phyloP scores from a whole-genome alignment of 37 sponge, comb jelly and placozoan genomes.

The Cladorhizidae sp. region DNA sequence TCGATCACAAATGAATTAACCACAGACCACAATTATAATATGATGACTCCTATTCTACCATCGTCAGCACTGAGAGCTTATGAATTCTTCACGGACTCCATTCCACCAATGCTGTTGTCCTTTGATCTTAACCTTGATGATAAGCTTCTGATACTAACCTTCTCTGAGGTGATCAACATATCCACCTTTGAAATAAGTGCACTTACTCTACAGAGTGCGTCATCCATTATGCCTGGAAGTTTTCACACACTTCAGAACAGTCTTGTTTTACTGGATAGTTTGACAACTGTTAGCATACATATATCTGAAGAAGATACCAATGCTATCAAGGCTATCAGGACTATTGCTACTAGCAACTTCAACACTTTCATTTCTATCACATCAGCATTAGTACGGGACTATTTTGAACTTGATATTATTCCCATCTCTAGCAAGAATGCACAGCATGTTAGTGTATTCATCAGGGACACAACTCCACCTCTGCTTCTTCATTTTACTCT shows the following conservation, averaged over 20 bases:
- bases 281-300: slow-evolving; percentile 36
- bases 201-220: slow-evolving; percentile 55
- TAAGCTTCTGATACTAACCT: slow-evolving; percentile 52
- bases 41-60: slow-evolving; percentile 20
- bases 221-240: background rate
- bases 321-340: slow-evolving; percentile 52
- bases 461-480: slow-evolving; percentile 63
- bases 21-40: slow-evolving; percentile 63
- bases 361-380: slow-evolving; percentile 65
- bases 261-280: background rate
- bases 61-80: slow-evolving; percentile 17
- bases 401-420: slow-evolving; percentile 31
- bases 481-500: slow-evolving; percentile 53
- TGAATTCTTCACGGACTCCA: slow-evolving; percentile 48
- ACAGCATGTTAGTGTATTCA: slow-evolving; percentile 2
- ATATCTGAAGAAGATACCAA: slow-evolving; percentile 68
- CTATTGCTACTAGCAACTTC: slow-evolving; percentile 47
- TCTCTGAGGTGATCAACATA: slow-evolving; percentile 74
- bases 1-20: slow-evolving; percentile 45
- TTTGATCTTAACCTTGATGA: slow-evolving; percentile 76
- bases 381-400: slow-evolving; percentile 50
- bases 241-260: slow-evolving; percentile 29
- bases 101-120: slow-evolving; percentile 38
- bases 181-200: slow-evolving; percentile 52
- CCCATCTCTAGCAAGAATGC: slow-evolving; percentile 28